Base-by-base conservation (phyloP, 2,888 invertebrate genomes). In the Andrena camellia region DNA sequence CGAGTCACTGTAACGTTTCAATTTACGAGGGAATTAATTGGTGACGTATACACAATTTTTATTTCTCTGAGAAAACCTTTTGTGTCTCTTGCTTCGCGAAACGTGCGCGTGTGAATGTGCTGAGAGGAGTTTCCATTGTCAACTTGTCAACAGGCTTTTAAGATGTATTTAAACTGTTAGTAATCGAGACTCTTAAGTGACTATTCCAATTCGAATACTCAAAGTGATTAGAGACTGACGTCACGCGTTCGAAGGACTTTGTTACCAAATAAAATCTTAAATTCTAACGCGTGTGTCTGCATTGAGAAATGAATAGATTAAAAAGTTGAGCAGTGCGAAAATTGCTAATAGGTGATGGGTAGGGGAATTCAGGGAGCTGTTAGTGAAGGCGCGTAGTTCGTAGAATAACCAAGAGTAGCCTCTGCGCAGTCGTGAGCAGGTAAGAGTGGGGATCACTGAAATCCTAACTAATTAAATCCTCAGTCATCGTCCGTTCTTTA, bases 381-480 rank as follows among this genome's bases (percentile, higher is more conserved):
- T 50, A 64, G 82, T 66, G 75, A 75, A 81, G 31, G 81, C 72
- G 59, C 54, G 59, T 20, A 31, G 54, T 35, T 62, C n/a, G 62
- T 73, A 26, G 62, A 79, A 33, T 52, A 57, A 26, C 48, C 10
- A 50, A 33, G 63, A 54, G 54, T 8, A 13, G 69, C 57, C 20
- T 75, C 52, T 78, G 83, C 83, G 83, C 83, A 83, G 78, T 6
- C 83, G 83, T 52, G 52, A 48, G 10, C 35, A 8, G 13, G 6
- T 48, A 29, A 54, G 83, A 63, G 83, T 57, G 83, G 83, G 73
- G 52, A 69, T 64, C 33, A 20, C 50, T 33, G 74, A 74, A 74
- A 83, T 83, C 66, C 83, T 67, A 71, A 78, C 70, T 83, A 83
- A 83, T 83, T 83, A 83, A 81, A 78, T 83, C 63, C 84, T 63